Base-by-base conservation (phyloP, 1,140 invertebrate genomes). In the Penaeus vannamei region DNA sequence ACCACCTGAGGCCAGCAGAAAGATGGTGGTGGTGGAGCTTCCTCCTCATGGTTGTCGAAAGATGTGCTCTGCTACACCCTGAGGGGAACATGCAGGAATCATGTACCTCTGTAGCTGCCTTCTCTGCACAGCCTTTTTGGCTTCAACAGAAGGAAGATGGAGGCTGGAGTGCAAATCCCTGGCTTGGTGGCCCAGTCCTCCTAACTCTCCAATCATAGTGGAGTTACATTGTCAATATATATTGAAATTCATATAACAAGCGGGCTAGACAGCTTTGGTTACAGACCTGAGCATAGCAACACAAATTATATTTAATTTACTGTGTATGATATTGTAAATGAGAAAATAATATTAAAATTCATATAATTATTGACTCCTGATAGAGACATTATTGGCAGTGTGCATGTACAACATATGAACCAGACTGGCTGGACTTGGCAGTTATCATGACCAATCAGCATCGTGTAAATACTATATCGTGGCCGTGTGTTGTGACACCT, bases 261-360 rank as follows among this genome's bases (percentile, higher is more conserved):
- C 77, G 36, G 87, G 72, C 66, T 61, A 72, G 72, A 89, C 60
- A 26, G 87, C 82, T 89, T 84, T 89, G 87, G 87, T 89, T 83
- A 89, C 82, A 83, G 83, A 89, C 87, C 87, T 84, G 64, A 84
- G 87, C 87, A 85, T 80, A 64, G 87, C 82, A 89, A 89, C 81
- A 89, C 82, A 89, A 84, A 85, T 84, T 82, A 84, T 84, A 80
- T 84, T 87, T 87, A 20, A 66, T 87, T 87, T 82, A 61, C 53
- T 89, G 59, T 89, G 87, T 89, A 89, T 89, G 59, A 89, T 89
- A 89, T 87, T 89, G 87, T 89, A 89, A 84, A 89, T 89, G 87
- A 85, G 84, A 84, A 84, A 83, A 89, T 76, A 42, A 83, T 84
- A 62, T 89, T 79, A 84, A 84, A 85, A 61, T 61, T 85, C 72